Conservation (phyloP, 2,888 invertebrate species). For the Aromia moschata region DNA sequence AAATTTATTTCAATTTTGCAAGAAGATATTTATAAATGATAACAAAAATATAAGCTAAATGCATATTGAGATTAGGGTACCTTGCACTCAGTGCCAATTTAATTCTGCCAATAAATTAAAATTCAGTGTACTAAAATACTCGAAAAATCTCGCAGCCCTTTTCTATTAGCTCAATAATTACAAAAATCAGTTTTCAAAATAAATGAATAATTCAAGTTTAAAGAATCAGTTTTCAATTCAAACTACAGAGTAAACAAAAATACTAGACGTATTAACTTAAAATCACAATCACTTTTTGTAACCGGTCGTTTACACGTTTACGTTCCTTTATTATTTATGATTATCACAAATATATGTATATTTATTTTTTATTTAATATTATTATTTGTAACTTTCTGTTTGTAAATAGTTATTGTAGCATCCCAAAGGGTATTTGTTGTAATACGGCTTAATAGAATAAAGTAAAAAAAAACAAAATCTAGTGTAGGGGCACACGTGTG, state of each 20-base stretch:
- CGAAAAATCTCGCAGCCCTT: too few species aligned
- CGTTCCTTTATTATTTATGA: slow-evolving; percentile 19
- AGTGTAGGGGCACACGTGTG: slow-evolving; percentile 36
- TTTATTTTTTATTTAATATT: slow-evolving; percentile 29
- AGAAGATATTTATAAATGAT: too few species aligned
- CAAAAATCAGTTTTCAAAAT: too few species aligned
- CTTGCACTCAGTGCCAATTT: too few species aligned
- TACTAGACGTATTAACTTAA: background rate
- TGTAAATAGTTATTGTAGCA: slow-evolving; percentile 49
- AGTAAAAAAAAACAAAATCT: slow-evolving; percentile 38
- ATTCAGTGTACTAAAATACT: too few species aligned
- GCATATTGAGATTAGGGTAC: too few species aligned
- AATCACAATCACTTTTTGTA: slow-evolving; percentile 6
- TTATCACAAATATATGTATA: slow-evolving; percentile 20
- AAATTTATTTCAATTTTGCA: too few species aligned
- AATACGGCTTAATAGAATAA: slow-evolving; percentile 43
- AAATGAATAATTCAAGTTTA: background rate
- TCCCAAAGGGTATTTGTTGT: slow-evolving; percentile 47
- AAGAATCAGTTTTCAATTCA: background rate
- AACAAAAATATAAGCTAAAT: too few species aligned
- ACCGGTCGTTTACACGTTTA: slow-evolving; percentile 20
- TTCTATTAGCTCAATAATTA: too few species aligned
- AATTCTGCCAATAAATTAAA: too few species aligned
- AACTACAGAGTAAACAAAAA: background rate
- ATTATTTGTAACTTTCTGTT: slow-evolving; percentile 23